These are phyloP conservation scores for Chaitophorus viminalis DNA, from an alignment of 2,888 invertebrate genomes.

Conservation along the genomic window DNA sequence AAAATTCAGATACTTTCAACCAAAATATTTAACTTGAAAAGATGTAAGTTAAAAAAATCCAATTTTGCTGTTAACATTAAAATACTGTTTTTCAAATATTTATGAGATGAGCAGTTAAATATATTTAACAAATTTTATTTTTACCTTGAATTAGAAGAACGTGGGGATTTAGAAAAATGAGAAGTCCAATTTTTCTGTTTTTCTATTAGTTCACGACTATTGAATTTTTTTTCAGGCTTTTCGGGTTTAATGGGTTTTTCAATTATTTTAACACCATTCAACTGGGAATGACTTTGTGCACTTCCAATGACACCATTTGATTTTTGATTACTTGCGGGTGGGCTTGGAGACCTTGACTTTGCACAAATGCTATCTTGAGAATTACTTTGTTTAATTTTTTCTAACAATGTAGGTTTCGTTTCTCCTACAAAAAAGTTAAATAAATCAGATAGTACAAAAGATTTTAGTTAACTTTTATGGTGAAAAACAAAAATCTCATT, in stretches of 20 bases:
- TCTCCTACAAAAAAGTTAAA: conserved; percentile 22
- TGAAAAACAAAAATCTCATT: no score
- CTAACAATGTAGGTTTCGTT: conserved; percentile 54
- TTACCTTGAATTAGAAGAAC: conserved; percentile 65
- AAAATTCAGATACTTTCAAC: no score
- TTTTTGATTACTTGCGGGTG: conserved; percentile 49
- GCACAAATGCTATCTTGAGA: conserved; percentile 60
- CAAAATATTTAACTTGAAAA: no score
- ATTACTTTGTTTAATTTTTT: conserved; percentile 60
- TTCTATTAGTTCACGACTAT: conserved; percentile 86
- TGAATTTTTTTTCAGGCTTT: conserved; percentile 84
- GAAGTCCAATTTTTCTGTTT: conserved; percentile 93
- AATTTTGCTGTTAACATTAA: no score
- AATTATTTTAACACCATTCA: conserved; percentile 65
- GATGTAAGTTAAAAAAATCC: no score
- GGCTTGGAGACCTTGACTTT: conserved; percentile 58
- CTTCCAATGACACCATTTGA: conserved; percentile 47
- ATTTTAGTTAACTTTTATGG: no score
- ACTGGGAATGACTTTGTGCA: conserved; percentile 48
- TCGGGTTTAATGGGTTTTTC: conserved; percentile 78
- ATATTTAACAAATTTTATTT: background rate
- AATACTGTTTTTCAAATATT: no score
- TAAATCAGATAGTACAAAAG: no score
- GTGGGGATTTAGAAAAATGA: conserved; percentile 84
- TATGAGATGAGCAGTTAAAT: no score